These are phyloP conservation scores for Bubo blakistoni DNA, from an alignment of 2,113 vertebrate species.

Conservation along the genomic window DNA sequence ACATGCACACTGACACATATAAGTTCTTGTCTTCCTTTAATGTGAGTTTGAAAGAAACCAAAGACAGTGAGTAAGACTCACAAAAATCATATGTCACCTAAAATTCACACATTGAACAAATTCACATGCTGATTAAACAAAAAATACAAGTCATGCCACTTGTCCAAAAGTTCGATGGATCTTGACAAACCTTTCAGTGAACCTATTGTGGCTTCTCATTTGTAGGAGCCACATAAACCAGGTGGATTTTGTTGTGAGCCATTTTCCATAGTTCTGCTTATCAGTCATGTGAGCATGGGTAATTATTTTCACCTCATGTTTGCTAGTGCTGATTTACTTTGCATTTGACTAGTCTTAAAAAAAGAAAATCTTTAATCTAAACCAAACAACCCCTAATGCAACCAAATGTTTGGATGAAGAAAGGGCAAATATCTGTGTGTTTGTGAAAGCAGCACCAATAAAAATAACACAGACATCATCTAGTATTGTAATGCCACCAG, in stretches of 20 bases:
- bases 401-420: constrained; percentile 45
- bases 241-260: constrained; percentile 41
- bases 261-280: constrained; percentile 58
- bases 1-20: rapidly evolving
- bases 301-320: constrained; percentile 52
- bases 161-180: neutral
- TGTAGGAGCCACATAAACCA: constrained; percentile 3
- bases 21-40: neutral
- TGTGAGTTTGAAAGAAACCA: neutral
- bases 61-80: neutral
- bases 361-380: constrained; percentile 73
- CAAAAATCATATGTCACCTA: neutral
- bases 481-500: neutral
- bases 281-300: constrained; percentile 56
- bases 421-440: constrained; percentile 42
- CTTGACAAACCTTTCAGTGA: constrained; percentile 1
- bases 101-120: neutral
- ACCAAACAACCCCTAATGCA: constrained; percentile 61
- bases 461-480: constrained; percentile 33
- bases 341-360: constrained; percentile 61
- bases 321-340: constrained; percentile 62
- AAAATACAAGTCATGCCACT: neutral
- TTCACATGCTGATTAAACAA: neutral
- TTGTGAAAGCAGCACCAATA: constrained; percentile 45
- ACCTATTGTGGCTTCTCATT: neutral